A percentile compares a stretch with the other conserved stretches of the same genome.
phyloP scores from a whole-genome alignment of 1,140 invertebrate genomes.

The Drosophila varians region DNA sequence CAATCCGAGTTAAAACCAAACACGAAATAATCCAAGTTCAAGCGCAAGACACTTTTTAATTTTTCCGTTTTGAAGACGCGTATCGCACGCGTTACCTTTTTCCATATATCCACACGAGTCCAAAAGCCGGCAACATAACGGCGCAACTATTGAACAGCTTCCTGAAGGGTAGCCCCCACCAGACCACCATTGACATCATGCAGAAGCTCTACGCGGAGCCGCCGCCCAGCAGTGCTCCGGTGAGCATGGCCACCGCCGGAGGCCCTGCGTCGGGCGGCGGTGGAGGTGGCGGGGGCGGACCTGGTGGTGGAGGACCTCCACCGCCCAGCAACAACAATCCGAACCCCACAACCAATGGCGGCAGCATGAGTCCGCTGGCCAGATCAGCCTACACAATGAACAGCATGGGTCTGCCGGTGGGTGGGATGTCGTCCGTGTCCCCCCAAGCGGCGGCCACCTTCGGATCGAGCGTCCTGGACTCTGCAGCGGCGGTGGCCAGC shows the following conservation, averaged over 20 bases:
- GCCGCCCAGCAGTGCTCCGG: conserved; percentile 76
- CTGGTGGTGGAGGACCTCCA: conserved; percentile 50
- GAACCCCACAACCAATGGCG: conserved; percentile 70
- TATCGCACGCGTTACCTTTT: conserved; percentile 50
- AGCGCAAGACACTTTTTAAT: conserved; percentile 20
- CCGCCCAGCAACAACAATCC: conserved; percentile 55
- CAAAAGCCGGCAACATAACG: conserved; percentile 82
- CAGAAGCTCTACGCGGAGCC: conserved; percentile 85
- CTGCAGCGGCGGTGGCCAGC: conserved; percentile 86
- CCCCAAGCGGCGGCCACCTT: conserved; percentile 86
- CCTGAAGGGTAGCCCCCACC: conserved; percentile 82
- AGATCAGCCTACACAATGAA: conserved; percentile 90
- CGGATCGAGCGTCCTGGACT: conserved; percentile 86
- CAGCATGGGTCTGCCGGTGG: conserved; percentile 90
- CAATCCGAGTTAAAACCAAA: not conserved
- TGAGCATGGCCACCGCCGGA: conserved; percentile 77
- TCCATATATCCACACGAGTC: conserved; percentile 45
- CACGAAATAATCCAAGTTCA: not conserved
- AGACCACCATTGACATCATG: conserved; percentile 83
- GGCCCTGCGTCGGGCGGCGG: conserved; percentile 55
- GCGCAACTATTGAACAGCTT: conserved; percentile 83
- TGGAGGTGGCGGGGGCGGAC: conserved; percentile 51
- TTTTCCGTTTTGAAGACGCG: conserved; percentile 41
- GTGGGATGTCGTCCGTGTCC: conserved; percentile 87
- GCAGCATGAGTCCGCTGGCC: conserved; percentile 87